Evolutionary conservation across 2,888 invertebrate genomes (phyloP).

Genomic region (Oeneis ivallda): DNA sequence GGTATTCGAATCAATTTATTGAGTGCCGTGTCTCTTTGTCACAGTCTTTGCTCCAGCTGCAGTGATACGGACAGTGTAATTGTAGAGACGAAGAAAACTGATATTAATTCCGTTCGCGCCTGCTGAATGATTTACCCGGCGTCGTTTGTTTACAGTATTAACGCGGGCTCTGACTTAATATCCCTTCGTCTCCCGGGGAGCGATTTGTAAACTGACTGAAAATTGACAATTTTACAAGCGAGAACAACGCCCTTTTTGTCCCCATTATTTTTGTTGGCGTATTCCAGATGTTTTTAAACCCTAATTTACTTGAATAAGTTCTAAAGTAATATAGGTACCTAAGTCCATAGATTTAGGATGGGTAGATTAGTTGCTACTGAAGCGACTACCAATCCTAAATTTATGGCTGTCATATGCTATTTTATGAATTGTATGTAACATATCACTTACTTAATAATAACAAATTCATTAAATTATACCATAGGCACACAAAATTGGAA

Average conservation of each 20-base stretch:
- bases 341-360: too few relatives aligned
- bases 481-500: too few relatives aligned
- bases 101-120: slow-evolving; percentile 57
- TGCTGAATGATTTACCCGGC: slow-evolving; percentile 47
- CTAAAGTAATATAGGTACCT: background rate
- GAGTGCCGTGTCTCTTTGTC: slow-evolving; percentile 6
- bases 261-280: background rate
- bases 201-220: slow-evolving; percentile 24
- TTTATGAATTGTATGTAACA: too few relatives aligned
- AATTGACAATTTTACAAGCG: slow-evolving; percentile 22
- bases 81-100: slow-evolving; percentile 57
- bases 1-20: background rate
- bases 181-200: slow-evolving; percentile 34
- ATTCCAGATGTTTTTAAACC: background rate
- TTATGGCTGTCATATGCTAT: too few relatives aligned
- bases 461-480: too few relatives aligned
- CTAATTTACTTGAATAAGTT: background rate
- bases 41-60: slow-evolving; percentile 56
- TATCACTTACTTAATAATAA: too few relatives aligned
- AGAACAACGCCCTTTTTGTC: slow-evolving; percentile 6
- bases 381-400: too few relatives aligned
- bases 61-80: slow-evolving; percentile 77
- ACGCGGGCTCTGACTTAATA: slow-evolving; percentile 42
- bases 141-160: slow-evolving; percentile 45
- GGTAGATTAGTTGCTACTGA: too few relatives aligned